phyloP scores from a whole-genome alignment of 1,140 invertebrate species.

The Nasonia vitripennis region DNA sequence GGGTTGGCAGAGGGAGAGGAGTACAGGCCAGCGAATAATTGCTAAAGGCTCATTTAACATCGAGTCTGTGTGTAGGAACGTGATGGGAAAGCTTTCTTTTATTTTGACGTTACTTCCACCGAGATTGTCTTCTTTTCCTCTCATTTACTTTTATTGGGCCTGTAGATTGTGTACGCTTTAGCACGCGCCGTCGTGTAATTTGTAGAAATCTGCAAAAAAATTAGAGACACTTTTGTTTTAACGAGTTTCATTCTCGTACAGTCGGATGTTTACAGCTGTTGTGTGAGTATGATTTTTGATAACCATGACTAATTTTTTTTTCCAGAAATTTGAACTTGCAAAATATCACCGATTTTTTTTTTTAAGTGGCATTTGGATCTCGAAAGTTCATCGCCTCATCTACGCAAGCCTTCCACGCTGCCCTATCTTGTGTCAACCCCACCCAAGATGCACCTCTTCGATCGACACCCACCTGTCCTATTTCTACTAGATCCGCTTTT shows the following conservation, averaged over 20 bases:
- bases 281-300: neutral
- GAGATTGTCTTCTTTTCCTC: conserved; percentile 14
- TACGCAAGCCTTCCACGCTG: too few relatives aligned
- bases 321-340: neutral
- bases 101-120: conserved; percentile 40
- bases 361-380: too few relatives aligned
- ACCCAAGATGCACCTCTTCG: too few relatives aligned
- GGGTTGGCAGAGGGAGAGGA: neutral
- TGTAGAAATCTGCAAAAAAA: conserved; percentile 60
- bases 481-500: too few relatives aligned
- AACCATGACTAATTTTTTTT: neutral
- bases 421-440: too few relatives aligned
- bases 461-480: too few relatives aligned
- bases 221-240: neutral
- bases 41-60: conserved; percentile 46
- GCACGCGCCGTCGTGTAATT: conserved; percentile 60
- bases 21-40: conserved; percentile 36
- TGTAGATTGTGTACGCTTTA: conserved; percentile 38
- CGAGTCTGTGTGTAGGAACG: conserved; percentile 26
- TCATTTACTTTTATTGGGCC: conserved; percentile 44
- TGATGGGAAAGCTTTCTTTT: conserved; percentile 33
- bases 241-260: neutral
- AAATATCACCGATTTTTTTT: too few relatives aligned
- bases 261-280: neutral
- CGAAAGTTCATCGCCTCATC: too few relatives aligned